A percentile compares a stretch with the other conserved stretches of the same genome.
Evolutionary conservation across 2,888 invertebrate species (phyloP).

Genomic region (Brenthis ino): DNA sequence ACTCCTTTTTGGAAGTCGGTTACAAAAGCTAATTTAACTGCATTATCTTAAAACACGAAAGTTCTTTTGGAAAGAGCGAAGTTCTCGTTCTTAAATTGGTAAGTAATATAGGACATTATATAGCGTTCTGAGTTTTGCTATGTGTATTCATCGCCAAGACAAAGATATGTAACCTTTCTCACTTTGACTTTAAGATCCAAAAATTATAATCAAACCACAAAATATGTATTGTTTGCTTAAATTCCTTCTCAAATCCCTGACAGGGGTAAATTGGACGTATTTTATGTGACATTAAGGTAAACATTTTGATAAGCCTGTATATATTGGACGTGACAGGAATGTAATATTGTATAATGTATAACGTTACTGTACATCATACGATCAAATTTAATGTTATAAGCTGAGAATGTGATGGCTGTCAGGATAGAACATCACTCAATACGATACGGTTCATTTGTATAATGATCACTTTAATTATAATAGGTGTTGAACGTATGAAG

Average conservation of each 20-base stretch:
- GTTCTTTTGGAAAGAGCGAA: not conserved
- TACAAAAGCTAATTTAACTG: not conserved
- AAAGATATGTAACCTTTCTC: not conserved
- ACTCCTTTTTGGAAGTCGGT: too few species aligned
- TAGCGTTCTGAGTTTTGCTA: too few species aligned
- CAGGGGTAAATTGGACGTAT: slow-evolving; percentile 68
- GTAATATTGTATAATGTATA: slow-evolving; percentile 66
- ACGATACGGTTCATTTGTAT: slow-evolving; percentile 20
- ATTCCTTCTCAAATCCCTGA: slow-evolving; percentile 49
- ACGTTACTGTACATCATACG: slow-evolving; percentile 61
- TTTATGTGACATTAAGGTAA: slow-evolving; percentile 61
- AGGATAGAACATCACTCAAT: slow-evolving; percentile 32
- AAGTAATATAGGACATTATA: too few species aligned
- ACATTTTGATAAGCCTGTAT: slow-evolving; percentile 62
- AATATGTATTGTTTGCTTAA: slow-evolving; percentile 30
- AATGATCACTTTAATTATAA: slow-evolving; percentile 15
- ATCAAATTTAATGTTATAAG: slow-evolving; percentile 60
- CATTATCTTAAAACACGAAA: not conserved
- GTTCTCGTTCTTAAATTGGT: too few species aligned
- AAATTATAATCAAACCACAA: slow-evolving; percentile 19
- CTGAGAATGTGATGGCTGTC: slow-evolving; percentile 46
- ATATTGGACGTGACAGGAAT: slow-evolving; percentile 68
- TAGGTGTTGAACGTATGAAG: not conserved
- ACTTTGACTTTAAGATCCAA: slow-evolving; percentile 3
- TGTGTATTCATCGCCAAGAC: not conserved